phyloP scores from a whole-genome alignment of 1,140 invertebrate species.

The Drosophila albomicans region DNA sequence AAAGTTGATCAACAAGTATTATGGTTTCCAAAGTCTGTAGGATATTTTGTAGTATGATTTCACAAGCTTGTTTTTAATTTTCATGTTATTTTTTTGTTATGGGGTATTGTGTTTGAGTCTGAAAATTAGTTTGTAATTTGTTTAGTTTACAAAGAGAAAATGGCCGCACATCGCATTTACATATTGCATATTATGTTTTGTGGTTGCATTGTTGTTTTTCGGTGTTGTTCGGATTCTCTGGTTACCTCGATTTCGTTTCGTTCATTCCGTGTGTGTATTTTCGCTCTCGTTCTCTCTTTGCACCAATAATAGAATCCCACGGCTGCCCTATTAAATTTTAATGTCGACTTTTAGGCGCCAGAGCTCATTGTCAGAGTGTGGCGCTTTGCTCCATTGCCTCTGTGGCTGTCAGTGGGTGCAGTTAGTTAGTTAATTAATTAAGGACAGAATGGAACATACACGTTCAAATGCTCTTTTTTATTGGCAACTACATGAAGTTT shows the following conservation, averaged over 20 bases:
- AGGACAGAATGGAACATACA: not conserved
- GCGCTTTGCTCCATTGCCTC: not conserved
- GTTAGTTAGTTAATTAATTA: constrained; percentile 61
- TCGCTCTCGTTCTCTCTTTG: constrained; percentile 6
- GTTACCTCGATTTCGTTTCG: constrained; percentile 9
- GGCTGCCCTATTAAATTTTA: constrained; percentile 52
- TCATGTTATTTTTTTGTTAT: constrained; percentile 25
- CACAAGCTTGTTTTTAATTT: constrained; percentile 3
- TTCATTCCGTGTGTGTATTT: not conserved
- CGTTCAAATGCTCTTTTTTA: not conserved
- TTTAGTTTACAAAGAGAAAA: constrained; percentile 68
- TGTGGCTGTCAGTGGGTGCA: constrained; percentile 9
- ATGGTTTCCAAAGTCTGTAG: not conserved
- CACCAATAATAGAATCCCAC: constrained; percentile 19
- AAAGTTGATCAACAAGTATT: not conserved
- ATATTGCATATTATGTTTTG: constrained; percentile 70
- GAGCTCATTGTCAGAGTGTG: not conserved
- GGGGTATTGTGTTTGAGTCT: constrained; percentile 38
- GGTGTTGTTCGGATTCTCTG: constrained; percentile 18
- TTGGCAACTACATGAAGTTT: not conserved
- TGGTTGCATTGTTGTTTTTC: constrained; percentile 51
- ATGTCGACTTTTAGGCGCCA: constrained; percentile 64
- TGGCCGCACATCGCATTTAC: constrained; percentile 61
- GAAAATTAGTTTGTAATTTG: constrained; percentile 75
- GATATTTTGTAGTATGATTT: constrained; percentile 5